Percentiles rank a stretch among this genome's conserved stretches.
Evolutionary conservation across 2,113 vertebrate species (phyloP).

Genomic region (Anser cygnoides): DNA sequence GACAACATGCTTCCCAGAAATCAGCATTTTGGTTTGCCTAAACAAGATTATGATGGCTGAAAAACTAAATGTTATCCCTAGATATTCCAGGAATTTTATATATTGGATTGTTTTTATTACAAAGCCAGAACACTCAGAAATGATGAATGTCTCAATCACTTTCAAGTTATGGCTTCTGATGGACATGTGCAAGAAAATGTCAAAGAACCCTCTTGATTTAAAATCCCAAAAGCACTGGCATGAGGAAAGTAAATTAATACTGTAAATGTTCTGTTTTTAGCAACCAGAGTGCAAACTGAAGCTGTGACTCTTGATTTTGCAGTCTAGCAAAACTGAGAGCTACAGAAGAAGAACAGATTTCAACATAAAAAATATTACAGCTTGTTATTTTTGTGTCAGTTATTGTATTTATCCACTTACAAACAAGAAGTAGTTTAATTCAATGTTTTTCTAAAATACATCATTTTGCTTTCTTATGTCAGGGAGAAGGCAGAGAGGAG

Average conservation of each 20-base stretch:
- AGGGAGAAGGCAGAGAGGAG: neutral
- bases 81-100: neutral
- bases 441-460: neutral
- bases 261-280: neutral
- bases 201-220: neutral
- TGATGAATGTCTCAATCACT: neutral
- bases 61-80: neutral
- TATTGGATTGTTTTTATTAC: neutral
- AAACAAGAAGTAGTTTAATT: neutral
- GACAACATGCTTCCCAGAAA: neutral
- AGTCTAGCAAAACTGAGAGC: neutral
- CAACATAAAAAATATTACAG: neutral
- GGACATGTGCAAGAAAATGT: neutral
- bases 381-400: neutral
- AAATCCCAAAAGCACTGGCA: neutral
- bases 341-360: neutral
- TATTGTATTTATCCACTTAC: neutral
- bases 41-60: neutral
- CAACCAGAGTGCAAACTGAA: neutral
- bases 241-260: neutral
- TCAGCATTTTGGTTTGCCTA: neutral
- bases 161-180: neutral
- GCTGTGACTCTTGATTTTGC: neutral
- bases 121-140: neutral
- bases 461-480: neutral